Evolutionary conservation across 2,888 invertebrate species (phyloP), one percentile per base, ranked within the genome.

Genomic region (Biston stratarius): DNA sequence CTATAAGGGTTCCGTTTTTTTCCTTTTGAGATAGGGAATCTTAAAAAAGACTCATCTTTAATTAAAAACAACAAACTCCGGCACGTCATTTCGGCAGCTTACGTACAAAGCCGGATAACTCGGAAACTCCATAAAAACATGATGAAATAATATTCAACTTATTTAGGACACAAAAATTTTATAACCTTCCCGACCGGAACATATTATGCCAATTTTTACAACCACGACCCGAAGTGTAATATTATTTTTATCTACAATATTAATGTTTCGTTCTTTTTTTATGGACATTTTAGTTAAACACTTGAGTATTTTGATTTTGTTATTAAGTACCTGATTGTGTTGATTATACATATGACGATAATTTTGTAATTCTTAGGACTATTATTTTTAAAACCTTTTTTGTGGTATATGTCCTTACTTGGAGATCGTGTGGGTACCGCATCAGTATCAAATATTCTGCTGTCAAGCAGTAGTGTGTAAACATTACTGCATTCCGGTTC

Each of bases 141-240:
- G 72, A 79, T 73, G 75, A 77, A 77, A 69, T 77, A 73, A 74
- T 71, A 71, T 67, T 61, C 57, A 75, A 79, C 83, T 83, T 82
- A 67, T 84, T 83, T 78, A 77, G 74, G 73, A 76, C 76, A 78
- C 77, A 73, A 73, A 76, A 76, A 75, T 77, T 85, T 87, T 87
- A 87, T 75, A 78, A 76, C 67, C 56, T 71, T 61, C 47, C 64
- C 51, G 77, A 74, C 75, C 73, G 67, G 75, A 78, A 80, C 79
- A 79, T 83, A 84, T 83, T 83, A 85, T 79, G 83, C 80, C 83
- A 80, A 83, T 81, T 86, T 88, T 88, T 87, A 86, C 78, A 78
- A 81, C 85, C 77, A 40, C 76, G 79, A 77, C 79, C 82, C 75
- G 68, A 67, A 74, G 74, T 73, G 71, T 80, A 80, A 80, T 77